Evolutionary conservation across 1,140 invertebrate genomes (phyloP).

Genomic region (Neuroterus valhalla): DNA sequence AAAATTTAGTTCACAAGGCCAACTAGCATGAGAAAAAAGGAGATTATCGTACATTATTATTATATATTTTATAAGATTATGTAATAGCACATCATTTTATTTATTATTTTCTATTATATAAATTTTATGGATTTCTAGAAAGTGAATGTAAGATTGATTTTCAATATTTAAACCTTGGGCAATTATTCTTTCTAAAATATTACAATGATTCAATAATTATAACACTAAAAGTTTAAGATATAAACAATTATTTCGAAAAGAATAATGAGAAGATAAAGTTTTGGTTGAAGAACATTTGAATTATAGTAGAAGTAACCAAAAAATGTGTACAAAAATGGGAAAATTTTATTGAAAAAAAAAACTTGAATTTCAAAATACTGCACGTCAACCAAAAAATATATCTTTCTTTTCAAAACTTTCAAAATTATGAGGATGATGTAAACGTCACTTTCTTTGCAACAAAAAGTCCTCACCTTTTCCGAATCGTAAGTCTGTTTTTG

Average conservation of each 20-base stretch:
- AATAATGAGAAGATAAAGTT: conserved; percentile 17
- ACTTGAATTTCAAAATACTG: background rate
- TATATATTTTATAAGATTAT: no score
- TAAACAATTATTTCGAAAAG: background rate
- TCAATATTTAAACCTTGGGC: conserved; percentile 32
- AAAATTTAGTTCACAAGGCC: no score
- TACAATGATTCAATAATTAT: conserved; percentile 12
- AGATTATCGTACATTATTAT: no score
- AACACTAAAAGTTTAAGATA: background rate
- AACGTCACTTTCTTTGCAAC: background rate
- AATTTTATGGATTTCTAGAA: no score
- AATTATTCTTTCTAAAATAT: conserved; percentile 27
- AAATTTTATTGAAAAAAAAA: background rate
- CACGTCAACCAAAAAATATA: background rate
- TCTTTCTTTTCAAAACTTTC: no score
- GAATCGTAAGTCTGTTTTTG: conserved; percentile 75
- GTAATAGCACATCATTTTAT: no score
- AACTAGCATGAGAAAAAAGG: no score
- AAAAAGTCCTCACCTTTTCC: conserved; percentile 59
- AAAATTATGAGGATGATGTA: background rate
- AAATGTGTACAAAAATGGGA: background rate
- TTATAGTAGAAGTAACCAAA: background rate
- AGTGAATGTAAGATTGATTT: background rate
- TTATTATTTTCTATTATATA: no score
- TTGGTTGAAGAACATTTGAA: background rate